Evolutionary conservation across 2,888 invertebrate species (phyloP).

Genomic region (Plagodis dolabraria): DNA sequence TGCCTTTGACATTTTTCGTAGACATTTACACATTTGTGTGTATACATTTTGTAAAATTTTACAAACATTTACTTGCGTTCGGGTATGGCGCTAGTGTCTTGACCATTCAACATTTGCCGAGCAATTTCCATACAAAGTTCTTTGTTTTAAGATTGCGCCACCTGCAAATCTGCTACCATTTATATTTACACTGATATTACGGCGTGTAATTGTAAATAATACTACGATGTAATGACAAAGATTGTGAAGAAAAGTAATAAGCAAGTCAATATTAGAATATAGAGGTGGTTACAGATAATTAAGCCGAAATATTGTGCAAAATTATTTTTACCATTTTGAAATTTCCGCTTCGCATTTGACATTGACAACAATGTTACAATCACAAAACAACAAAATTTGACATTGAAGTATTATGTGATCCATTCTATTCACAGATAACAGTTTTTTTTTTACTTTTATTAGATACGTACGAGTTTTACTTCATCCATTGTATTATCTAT

Average conservation of each 20-base stretch:
- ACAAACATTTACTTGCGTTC: conserved; percentile 10
- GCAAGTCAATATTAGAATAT: too few relatives aligned
- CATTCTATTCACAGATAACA: not conserved
- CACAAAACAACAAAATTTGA: too few relatives aligned
- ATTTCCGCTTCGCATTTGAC: not conserved
- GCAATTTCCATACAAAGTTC: not conserved
- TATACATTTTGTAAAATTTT: conserved; percentile 22
- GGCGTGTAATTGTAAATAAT: not conserved
- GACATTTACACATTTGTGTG: conserved; percentile 17
- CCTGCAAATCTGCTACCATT: conserved; percentile 4
- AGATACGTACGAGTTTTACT: too few relatives aligned
- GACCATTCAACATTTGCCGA: conserved; percentile 2
- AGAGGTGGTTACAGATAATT: too few relatives aligned
- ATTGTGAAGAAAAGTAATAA: not conserved
- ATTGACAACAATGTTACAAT: too few relatives aligned
- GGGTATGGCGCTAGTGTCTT: conserved; percentile 13
- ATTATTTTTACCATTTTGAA: not conserved
- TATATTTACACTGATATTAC: conserved; percentile 8
- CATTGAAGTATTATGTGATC: too few relatives aligned
- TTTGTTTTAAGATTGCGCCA: conserved; percentile 1
- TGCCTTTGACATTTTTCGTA: conserved; percentile 38
- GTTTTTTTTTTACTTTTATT: too few relatives aligned
- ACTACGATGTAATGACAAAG: not conserved
- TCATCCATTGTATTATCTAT: too few relatives aligned
- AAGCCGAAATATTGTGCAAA: too few relatives aligned